These are phyloP conservation scores for Neolamprologus fasciatus DNA, from an alignment of 2,113 vertebrate species.

Conservation along the genomic window DNA sequence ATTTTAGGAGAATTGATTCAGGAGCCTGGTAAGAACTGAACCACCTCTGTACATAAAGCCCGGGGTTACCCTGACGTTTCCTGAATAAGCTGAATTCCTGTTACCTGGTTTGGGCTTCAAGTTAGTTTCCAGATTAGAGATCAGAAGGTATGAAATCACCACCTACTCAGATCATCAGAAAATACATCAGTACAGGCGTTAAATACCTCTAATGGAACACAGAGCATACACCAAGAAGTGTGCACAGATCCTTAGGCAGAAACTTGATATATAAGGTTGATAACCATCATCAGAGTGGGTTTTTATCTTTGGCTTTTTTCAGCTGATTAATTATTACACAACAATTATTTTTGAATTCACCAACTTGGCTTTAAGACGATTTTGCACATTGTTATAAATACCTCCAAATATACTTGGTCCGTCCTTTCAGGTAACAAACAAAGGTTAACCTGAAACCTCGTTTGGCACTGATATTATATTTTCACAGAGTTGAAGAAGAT, in stretches of 20 bases:
- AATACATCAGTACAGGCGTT: accelerated
- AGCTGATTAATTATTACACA: background rate
- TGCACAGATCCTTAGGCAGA: background rate
- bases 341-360: background rate
- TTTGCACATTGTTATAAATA: accelerated
- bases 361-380: accelerated
- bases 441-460: background rate
- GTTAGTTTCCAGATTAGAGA: background rate
- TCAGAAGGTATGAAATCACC: background rate
- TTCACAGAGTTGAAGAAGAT: background rate
- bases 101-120: background rate
- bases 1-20: background rate
- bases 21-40: background rate
- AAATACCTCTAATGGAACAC: background rate
- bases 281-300: background rate
- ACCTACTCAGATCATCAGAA: background rate
- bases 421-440: background rate
- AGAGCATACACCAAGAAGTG: accelerated
- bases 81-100: background rate
- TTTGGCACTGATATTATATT: background rate
- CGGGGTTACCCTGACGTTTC: background rate
- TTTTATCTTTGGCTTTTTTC: background rate
- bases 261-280: background rate
- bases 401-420: background rate
- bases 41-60: background rate